These are phyloP conservation scores for Agrypnus murinus DNA, from an alignment of 2,888 invertebrate species.

Conservation along the genomic window DNA sequence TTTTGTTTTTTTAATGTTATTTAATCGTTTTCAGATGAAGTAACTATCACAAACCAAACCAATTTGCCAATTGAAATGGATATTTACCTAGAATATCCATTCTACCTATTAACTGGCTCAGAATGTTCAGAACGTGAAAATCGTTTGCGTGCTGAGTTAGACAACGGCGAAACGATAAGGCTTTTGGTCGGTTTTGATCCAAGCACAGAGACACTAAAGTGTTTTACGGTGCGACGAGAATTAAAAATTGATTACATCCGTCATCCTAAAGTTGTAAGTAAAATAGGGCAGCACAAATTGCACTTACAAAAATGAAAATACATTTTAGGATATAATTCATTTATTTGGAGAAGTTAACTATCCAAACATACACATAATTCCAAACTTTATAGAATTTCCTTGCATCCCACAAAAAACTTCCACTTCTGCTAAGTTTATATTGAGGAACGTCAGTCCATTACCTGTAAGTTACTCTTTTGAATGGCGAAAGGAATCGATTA, in stretches of 20 bases:
- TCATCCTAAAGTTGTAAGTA: conserved; percentile 69
- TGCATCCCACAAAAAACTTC: conserved; percentile 74
- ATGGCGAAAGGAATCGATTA: conserved; percentile 55
- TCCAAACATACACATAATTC: conserved; percentile 77
- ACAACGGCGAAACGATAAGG: conserved; percentile 48
- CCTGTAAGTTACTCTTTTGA: conserved; percentile 69
- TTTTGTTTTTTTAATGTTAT: no score
- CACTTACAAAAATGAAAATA: no score
- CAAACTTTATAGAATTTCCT: conserved; percentile 76
- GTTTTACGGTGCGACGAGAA: conserved; percentile 58
- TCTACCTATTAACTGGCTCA: conserved; percentile 61
- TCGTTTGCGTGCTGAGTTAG: conserved; percentile 11
- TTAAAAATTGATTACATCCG: conserved; percentile 68
- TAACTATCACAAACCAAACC: conserved; percentile 75
- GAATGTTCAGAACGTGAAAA: conserved; percentile 27
- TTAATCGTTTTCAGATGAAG: conserved; percentile 74
- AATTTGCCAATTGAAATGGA: conserved; percentile 72
- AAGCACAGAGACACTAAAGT: conserved; percentile 53
- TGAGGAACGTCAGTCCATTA: conserved; percentile 74
- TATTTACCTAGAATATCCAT: conserved; percentile 73
- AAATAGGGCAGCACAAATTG: no score
- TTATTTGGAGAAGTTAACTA: conserved; percentile 79
- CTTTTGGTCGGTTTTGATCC: conserved; percentile 62
- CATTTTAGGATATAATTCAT: conserved; percentile 77
- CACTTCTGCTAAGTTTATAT: no score